Conservation (phyloP, 2,113 vertebrate genomes). For the Pomatostomus ruficeps region DNA sequence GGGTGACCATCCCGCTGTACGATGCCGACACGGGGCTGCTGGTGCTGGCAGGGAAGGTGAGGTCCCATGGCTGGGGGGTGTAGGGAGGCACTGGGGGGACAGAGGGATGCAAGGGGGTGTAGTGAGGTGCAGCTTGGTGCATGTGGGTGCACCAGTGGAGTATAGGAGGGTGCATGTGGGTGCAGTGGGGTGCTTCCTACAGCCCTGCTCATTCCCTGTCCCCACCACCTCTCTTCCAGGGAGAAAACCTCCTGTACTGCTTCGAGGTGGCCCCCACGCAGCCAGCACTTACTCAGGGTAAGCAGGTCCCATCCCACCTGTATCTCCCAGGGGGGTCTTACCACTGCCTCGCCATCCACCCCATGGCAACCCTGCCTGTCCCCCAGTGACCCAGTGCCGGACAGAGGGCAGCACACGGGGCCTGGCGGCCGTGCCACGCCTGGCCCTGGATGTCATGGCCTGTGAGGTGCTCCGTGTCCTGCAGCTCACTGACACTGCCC, state of each 20-base stretch:
- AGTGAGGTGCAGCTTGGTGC: neutral
- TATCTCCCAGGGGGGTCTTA: accelerated
- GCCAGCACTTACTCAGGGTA: conserved; percentile 82
- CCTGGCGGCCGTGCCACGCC: conserved; percentile 77
- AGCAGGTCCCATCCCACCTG: neutral
- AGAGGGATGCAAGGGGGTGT: neutral
- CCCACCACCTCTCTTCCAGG: conserved; percentile 65
- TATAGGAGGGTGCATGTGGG: neutral
- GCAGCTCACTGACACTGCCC: conserved; percentile 84
- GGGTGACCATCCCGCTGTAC: conserved; percentile 83
- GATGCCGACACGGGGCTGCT: conserved; percentile 87
- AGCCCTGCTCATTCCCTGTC: neutral
- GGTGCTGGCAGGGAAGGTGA: conserved; percentile 85
- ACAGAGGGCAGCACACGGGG: conserved; percentile 78
- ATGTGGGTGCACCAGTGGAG: neutral
- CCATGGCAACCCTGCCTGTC: neutral
- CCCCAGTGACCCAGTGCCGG: conserved; percentile 86
- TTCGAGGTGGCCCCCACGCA: conserved; percentile 77
- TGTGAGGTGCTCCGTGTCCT: conserved; percentile 89
- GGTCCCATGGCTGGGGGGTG: neutral
- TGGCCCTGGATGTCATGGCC: conserved; percentile 79
- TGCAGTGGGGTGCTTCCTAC: neutral
- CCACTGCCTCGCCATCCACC: neutral
- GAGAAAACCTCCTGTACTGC: conserved; percentile 83
- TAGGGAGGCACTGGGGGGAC: too few species aligned